Evolutionary conservation across 2,888 invertebrate genomes (phyloP).

Genomic region (Aradus depressus): DNA sequence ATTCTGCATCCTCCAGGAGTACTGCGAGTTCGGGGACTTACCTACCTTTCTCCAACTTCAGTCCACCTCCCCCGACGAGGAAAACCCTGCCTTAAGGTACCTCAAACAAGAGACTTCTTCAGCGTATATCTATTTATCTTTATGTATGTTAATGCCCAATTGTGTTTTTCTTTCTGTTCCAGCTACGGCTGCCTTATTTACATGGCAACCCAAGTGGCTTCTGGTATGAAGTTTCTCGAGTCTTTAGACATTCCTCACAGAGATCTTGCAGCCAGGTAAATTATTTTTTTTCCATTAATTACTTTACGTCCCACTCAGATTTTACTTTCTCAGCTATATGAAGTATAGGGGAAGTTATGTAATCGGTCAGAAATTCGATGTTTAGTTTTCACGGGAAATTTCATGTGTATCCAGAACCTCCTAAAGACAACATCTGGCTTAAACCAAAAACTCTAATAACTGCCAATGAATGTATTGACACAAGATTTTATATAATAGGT

Average conservation of each 20-base stretch:
- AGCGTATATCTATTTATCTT: not conserved
- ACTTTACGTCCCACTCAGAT: not conserved
- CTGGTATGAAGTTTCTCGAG: conserved; percentile 89
- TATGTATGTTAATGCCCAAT: not conserved
- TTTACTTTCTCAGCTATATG: not conserved
- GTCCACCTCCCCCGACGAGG: conserved; percentile 26
- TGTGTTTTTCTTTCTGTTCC: conserved; percentile 36
- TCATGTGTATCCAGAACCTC: too few species aligned
- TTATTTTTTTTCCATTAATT: not conserved
- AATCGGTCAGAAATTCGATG: too few species aligned
- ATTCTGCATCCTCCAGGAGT: conserved; percentile 78
- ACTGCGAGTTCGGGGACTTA: conserved; percentile 75
- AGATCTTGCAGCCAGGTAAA: conserved; percentile 72
- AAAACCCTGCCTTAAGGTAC: conserved; percentile 30
- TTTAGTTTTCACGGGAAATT: too few species aligned
- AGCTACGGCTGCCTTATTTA: conserved; percentile 75
- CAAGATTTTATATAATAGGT: too few species aligned
- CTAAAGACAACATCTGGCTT: too few species aligned
- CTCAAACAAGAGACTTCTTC: not conserved
- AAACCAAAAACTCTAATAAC: too few species aligned
- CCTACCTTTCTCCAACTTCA: conserved; percentile 31
- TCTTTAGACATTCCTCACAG: conserved; percentile 80
- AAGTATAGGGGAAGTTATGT: too few species aligned
- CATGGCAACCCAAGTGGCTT: conserved; percentile 79
- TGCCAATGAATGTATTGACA: too few species aligned